Conservation (phyloP, 2,113 vertebrate species). For the Peromyscus californicus region DNA sequence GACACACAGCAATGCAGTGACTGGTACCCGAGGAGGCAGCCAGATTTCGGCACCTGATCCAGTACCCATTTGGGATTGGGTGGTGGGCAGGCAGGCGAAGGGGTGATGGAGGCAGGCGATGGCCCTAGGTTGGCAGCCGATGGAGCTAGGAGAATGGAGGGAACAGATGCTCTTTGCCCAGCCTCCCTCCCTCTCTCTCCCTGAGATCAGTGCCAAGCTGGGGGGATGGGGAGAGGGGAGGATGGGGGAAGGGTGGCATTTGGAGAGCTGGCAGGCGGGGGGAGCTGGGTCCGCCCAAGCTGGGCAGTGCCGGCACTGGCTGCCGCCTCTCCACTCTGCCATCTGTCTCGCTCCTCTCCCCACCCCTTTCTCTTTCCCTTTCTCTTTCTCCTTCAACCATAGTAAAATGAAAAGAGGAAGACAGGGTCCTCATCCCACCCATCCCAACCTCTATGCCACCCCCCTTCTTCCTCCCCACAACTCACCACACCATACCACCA, state of each 20-base stretch:
- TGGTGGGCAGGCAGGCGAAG: slow-evolving; percentile 76
- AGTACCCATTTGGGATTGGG: slow-evolving; percentile 81
- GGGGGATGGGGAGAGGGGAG: slow-evolving; percentile 77
- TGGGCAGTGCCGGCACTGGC: slow-evolving; percentile 83
- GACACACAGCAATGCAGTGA: slow-evolving; percentile 81
- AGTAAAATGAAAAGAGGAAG: slow-evolving; percentile 67
- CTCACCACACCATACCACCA: slow-evolving; percentile 83
- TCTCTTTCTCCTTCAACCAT: slow-evolving; percentile 70
- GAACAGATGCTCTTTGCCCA: slow-evolving; percentile 85
- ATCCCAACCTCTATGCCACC: slow-evolving; percentile 69
- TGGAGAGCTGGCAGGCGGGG: slow-evolving; percentile 81
- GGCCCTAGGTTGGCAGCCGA: slow-evolving; percentile 85
- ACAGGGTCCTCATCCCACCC: slow-evolving; percentile 69
- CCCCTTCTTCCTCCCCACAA: slow-evolving; percentile 69
- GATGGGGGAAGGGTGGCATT: slow-evolving; percentile 83
- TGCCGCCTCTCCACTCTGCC: slow-evolving; percentile 83
- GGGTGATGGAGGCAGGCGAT: slow-evolving; percentile 81
- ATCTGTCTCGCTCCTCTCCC: slow-evolving; percentile 80
- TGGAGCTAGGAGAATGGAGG: slow-evolving; percentile 84
- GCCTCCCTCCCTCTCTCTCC: slow-evolving; percentile 75
- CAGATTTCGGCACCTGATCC: slow-evolving; percentile 82
- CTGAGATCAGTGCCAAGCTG: slow-evolving; percentile 82
- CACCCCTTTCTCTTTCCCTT: slow-evolving; percentile 72
- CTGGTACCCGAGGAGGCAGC: slow-evolving; percentile 82
- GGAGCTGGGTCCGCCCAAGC: slow-evolving; percentile 80